Evolutionary conservation across 2,797 vertebrate species (phyloP).

Genomic region (Prunella strophiata): DNA sequence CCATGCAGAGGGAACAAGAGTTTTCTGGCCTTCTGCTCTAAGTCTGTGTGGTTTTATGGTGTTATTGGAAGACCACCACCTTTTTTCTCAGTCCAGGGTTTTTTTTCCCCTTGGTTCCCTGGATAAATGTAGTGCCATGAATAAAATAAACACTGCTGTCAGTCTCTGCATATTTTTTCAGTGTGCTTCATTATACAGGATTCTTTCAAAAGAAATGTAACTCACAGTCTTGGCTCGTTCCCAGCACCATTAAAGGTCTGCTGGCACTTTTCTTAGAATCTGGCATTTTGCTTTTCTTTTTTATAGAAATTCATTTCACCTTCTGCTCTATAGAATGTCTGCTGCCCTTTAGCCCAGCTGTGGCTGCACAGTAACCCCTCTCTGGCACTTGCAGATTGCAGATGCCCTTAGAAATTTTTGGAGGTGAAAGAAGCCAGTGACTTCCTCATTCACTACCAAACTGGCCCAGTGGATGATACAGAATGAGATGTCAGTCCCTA

Average conservation of each 20-base stretch:
- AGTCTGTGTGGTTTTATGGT: background rate
- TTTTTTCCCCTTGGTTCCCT: background rate
- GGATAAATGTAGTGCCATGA: conserved; percentile 46
- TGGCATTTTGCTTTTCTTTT: conserved; percentile 13
- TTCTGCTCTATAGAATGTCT: background rate
- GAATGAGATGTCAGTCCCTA: background rate
- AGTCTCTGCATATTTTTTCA: conserved; percentile 46
- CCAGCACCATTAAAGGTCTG: conserved; percentile 38
- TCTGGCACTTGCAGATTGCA: background rate
- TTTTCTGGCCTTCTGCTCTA: background rate
- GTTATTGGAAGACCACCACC: background rate
- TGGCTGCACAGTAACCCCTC: background rate
- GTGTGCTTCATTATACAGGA: conserved; percentile 47
- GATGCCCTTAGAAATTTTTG: background rate
- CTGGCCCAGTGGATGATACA: background rate
- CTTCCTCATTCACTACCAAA: background rate
- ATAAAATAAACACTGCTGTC: conserved; percentile 59
- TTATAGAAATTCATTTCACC: conserved; percentile 4
- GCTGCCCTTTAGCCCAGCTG: background rate
- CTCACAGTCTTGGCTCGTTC: conserved; percentile 31
- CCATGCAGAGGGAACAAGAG: background rate
- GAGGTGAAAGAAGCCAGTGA: background rate
- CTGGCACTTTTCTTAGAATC: conserved; percentile 23
- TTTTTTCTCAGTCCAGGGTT: background rate
- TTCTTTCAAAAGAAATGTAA: conserved; percentile 48